Percentiles rank a stretch among this genome's conserved stretches.
Conservation (phyloP, 2,797 vertebrate genomes). For the Lerista edwardsae region DNA sequence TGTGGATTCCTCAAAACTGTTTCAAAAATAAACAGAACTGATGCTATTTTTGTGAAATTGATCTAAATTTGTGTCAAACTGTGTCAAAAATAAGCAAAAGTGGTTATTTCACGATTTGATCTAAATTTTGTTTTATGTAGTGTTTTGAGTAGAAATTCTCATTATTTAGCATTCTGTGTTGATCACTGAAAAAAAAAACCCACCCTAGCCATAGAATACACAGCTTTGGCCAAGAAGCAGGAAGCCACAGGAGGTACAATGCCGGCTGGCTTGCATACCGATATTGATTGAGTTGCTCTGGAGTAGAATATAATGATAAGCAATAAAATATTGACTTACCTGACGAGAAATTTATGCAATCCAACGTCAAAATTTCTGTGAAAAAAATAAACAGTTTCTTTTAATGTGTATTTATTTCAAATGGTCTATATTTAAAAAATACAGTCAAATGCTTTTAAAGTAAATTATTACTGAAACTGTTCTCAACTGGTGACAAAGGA, state of each 20-base stretch:
- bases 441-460: not conserved
- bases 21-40: no score
- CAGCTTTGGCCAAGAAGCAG: not conserved
- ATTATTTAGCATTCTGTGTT: no score
- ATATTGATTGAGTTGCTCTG: no score
- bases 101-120: no score
- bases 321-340: slow-evolving; percentile 80
- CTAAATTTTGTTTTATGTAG: no score
- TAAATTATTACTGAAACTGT: not conserved
- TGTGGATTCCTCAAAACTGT: no score
- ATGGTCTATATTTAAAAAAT: not conserved
- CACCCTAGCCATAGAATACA: not conserved
- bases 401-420: not conserved
- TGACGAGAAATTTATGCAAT: slow-evolving; percentile 94
- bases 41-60: no score
- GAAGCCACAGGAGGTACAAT: no score
- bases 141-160: no score
- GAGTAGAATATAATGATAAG: not conserved
- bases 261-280: not conserved
- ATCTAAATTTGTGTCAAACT: no score
- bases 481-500: not conserved
- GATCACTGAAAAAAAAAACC: no score
- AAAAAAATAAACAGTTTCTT: slow-evolving; percentile 45
- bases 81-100: no score
- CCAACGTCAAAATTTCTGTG: slow-evolving; percentile 94